Conservation (phyloP, 2,113 vertebrate species). For the Platycercus adscitus region DNA sequence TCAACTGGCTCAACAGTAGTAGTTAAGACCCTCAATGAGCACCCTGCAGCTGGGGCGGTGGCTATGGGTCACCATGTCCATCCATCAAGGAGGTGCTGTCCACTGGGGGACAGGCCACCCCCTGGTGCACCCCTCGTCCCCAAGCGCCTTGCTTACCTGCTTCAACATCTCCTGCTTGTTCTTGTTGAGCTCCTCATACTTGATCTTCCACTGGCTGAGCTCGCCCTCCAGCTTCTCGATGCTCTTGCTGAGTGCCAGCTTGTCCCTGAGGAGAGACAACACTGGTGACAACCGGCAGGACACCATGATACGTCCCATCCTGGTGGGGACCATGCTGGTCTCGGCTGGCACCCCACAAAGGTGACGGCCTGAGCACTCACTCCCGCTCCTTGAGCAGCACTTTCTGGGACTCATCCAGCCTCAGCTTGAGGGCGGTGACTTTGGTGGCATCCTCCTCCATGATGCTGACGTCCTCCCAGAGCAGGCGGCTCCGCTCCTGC, state of each 20-base stretch:
- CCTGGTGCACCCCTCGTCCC: not conserved
- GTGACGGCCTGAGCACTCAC: slow-evolving; percentile 66
- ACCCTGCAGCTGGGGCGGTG: not conserved
- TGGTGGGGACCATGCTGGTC: accelerated
- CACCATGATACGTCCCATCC: accelerated
- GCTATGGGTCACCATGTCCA: not conserved
- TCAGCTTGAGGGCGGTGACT: slow-evolving; percentile 90
- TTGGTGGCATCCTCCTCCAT: slow-evolving; percentile 88
- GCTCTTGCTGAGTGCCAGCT: slow-evolving; percentile 87
- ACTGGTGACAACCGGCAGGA: not conserved
- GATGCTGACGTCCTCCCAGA: slow-evolving; percentile 86
- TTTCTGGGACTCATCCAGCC: slow-evolving; percentile 95
- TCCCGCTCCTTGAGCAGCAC: slow-evolving; percentile 90
- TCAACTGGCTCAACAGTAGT: not conserved
- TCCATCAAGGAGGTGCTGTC: not conserved
- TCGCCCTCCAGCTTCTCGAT: slow-evolving; percentile 94
- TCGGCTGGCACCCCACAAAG: not conserved
- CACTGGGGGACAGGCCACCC: accelerated
- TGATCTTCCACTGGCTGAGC: slow-evolving; percentile 94
- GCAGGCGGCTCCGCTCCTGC: slow-evolving; percentile 86
- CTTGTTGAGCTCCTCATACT: slow-evolving; percentile 95
- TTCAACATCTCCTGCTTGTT: slow-evolving; percentile 93
- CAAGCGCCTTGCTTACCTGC: slow-evolving; percentile 79
- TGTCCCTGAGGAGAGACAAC: slow-evolving; percentile 82
- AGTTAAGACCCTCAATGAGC: not conserved